Percentiles rank a stretch among this genome's conserved stretches.
phyloP scores from a whole-genome alignment of 2,797 vertebrate genomes.

The Dicrostonyx torquatus region DNA sequence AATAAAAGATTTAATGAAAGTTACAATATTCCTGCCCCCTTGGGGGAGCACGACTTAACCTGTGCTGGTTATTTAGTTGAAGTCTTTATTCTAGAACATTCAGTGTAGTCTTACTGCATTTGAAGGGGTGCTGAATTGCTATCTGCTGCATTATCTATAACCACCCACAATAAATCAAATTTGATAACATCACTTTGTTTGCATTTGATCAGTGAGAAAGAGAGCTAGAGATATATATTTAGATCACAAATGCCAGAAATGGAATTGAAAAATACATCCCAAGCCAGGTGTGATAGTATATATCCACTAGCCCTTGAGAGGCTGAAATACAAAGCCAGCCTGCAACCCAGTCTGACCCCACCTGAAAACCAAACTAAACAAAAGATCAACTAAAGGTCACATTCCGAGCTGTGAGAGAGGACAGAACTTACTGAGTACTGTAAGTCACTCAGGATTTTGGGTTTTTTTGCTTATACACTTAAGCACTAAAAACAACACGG shows the following conservation, averaged over 20 bases:
- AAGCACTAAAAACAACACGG: neutral
- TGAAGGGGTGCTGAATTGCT: neutral
- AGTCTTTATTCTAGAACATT: neutral
- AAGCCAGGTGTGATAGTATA: neutral
- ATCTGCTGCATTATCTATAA: neutral
- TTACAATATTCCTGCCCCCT: neutral
- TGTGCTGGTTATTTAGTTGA: neutral
- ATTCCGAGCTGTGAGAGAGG: neutral
- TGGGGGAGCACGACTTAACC: neutral
- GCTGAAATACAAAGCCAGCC: neutral
- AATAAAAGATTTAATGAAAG: neutral
- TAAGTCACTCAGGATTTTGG: neutral
- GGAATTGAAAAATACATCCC: constrained; percentile 14
- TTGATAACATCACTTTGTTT: neutral
- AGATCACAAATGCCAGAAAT: neutral
- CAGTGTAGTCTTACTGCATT: neutral
- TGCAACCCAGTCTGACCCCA: neutral
- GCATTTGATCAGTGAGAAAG: neutral
- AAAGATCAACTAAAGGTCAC: neutral
- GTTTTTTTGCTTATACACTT: neutral
- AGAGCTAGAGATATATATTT: neutral
- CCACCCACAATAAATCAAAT: neutral
- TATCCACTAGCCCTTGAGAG: neutral
- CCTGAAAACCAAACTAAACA: neutral
- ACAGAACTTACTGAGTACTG: neutral